These are phyloP conservation scores for Halocaridina rubra DNA, from an alignment of 2,888 invertebrate species.

Conservation along the genomic window DNA sequence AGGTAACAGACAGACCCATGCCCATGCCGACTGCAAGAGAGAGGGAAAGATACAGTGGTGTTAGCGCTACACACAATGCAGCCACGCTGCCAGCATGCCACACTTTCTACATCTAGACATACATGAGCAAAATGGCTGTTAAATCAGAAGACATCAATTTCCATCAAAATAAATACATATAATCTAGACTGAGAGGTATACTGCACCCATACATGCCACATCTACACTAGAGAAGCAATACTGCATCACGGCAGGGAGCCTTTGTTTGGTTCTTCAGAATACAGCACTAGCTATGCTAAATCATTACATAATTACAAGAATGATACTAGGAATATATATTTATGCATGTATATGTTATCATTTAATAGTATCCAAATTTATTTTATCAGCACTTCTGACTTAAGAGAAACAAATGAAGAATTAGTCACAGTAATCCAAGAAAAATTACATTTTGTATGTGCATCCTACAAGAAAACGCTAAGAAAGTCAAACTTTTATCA, in stretches of 20 bases:
- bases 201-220: slow-evolving; percentile 58
- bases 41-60: slow-evolving; percentile 53
- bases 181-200: slow-evolving; percentile 47
- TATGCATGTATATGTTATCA: not conserved
- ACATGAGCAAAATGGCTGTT: slow-evolving; percentile 43
- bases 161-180: slow-evolving; percentile 43
- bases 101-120: slow-evolving; percentile 54
- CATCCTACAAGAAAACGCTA: not conserved
- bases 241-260: slow-evolving; percentile 23
- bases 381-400: not conserved
- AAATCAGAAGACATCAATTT: slow-evolving; percentile 47
- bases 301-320: not conserved
- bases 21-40: slow-evolving; percentile 65
- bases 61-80: slow-evolving; percentile 53
- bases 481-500: not conserved
- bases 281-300: slow-evolving; percentile 9
- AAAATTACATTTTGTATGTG: not conserved
- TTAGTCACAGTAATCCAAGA: not conserved
- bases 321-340: not conserved
- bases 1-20: slow-evolving; percentile 74
- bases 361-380: not conserved
- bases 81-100: slow-evolving; percentile 48
- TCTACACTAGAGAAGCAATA: slow-evolving; percentile 55
- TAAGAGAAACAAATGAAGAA: too few species aligned
- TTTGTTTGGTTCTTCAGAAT: not conserved